Conservation (phyloP, 2,888 invertebrate species). For the Brachyptera risi region DNA sequence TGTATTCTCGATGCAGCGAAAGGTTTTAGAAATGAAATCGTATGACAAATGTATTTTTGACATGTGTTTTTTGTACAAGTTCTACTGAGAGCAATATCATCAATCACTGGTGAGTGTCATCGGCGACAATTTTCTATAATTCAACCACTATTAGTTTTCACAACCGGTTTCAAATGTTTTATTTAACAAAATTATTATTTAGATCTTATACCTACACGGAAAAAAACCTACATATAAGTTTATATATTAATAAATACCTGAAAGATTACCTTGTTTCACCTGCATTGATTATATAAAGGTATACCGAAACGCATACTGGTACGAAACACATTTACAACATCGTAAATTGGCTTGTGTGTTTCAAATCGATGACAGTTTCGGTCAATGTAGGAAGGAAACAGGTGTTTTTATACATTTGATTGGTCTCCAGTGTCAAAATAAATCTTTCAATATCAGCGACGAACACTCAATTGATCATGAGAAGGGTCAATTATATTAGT, state of each 20-base stretch:
- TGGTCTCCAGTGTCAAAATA: too few relatives aligned
- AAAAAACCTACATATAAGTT: neutral
- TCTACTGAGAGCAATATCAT: conserved; percentile 5
- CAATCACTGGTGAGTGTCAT: conserved; percentile 6
- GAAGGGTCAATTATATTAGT: too few relatives aligned
- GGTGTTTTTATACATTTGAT: too few relatives aligned
- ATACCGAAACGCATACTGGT: neutral
- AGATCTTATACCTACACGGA: neutral
- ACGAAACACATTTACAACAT: neutral
- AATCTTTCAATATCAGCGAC: too few relatives aligned
- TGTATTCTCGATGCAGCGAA: neutral
- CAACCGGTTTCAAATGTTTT: conserved; percentile 13
- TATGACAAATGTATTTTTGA: conserved; percentile 17
- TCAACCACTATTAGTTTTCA: conserved; percentile 17
- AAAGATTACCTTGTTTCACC: conserved; percentile 14
- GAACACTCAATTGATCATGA: too few relatives aligned
- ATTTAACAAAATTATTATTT: conserved; percentile 14
- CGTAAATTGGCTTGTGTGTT: neutral
- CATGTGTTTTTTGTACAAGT: conserved; percentile 6
- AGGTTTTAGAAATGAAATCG: neutral
- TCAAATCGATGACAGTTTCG: neutral
- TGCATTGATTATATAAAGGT: neutral
- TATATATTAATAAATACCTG: conserved; percentile 2
- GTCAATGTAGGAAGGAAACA: conserved; percentile 1
- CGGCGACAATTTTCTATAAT: neutral